Conservation (phyloP, 2,888 invertebrate species). For the Agrochola circellaris region DNA sequence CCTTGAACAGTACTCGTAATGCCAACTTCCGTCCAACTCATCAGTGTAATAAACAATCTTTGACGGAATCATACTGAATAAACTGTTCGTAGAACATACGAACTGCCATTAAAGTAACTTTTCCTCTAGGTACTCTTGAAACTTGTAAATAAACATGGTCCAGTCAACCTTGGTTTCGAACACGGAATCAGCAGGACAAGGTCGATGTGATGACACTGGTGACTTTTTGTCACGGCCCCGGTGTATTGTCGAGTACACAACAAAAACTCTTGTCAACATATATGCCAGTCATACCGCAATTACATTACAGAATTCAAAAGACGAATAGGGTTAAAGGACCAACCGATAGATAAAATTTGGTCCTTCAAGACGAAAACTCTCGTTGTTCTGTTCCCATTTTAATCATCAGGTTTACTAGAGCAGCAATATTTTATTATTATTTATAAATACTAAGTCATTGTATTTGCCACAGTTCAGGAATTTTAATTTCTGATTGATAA, state of each 20-base stretch:
- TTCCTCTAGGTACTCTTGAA: conserved; percentile 39
- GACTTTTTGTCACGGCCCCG: conserved; percentile 73
- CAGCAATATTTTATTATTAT: conserved; percentile 24
- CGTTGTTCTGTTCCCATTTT: not conserved
- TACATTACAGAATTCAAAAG: conserved; percentile 34
- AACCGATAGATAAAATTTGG: not conserved
- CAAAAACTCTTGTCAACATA: conserved; percentile 64
- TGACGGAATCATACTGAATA: conserved; percentile 12
- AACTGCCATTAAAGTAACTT: conserved; percentile 22
- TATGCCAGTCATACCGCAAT: conserved; percentile 46
- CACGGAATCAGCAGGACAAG: conserved; percentile 81
- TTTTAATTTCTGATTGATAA: conserved; percentile 25
- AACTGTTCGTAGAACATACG: not conserved
- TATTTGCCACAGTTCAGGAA: conserved; percentile 43
- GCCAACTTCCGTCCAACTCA: conserved; percentile 22
- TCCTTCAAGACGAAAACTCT: conserved; percentile 8
- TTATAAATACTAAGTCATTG: conserved; percentile 47
- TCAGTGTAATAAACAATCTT: conserved; percentile 10
- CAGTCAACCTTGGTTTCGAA: conserved; percentile 77
- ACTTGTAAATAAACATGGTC: conserved; percentile 40
- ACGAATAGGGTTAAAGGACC: not conserved
- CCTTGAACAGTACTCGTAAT: conserved; percentile 20
- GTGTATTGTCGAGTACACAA: conserved; percentile 67
- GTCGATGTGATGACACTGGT: conserved; percentile 78
- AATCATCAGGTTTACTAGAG: conserved; percentile 20